Conservation (phyloP, 2,797 vertebrate genomes). For the Emys orbicularis region DNA sequence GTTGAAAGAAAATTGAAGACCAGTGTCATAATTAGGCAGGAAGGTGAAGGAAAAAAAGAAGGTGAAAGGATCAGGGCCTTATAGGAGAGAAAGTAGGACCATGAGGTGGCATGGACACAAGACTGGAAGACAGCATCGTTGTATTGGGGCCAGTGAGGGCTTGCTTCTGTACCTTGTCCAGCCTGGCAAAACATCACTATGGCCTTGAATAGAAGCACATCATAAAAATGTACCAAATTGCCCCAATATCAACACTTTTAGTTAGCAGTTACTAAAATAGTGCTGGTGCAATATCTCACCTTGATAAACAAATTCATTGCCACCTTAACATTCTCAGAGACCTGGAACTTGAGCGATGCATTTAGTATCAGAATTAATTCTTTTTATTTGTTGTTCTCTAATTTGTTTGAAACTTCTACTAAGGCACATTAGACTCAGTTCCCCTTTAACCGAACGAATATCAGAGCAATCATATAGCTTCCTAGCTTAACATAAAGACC, state of each 20-base stretch:
- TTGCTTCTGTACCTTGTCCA: neutral
- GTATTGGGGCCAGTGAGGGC: neutral
- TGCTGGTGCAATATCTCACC: neutral
- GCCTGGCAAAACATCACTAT: neutral
- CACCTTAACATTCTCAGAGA: neutral
- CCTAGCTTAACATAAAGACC: neutral
- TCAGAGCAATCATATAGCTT: neutral
- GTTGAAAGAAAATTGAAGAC: neutral
- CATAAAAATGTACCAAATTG: neutral
- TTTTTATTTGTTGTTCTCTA: neutral
- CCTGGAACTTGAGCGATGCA: neutral
- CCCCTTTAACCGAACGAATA: neutral
- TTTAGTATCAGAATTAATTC: neutral
- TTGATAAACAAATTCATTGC: neutral
- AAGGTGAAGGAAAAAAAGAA: neutral
- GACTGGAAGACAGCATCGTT: neutral
- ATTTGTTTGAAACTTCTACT: neutral
- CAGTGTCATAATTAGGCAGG: neutral
- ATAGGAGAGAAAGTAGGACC: neutral
- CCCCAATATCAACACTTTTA: neutral
- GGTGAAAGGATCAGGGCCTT: accelerated
- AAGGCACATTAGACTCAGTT: neutral
- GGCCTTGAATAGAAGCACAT: neutral
- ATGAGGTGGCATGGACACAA: neutral
- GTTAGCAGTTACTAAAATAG: neutral